phyloP scores from a whole-genome alignment of 2,797 vertebrate species.

The Phalanger gymnotis region DNA sequence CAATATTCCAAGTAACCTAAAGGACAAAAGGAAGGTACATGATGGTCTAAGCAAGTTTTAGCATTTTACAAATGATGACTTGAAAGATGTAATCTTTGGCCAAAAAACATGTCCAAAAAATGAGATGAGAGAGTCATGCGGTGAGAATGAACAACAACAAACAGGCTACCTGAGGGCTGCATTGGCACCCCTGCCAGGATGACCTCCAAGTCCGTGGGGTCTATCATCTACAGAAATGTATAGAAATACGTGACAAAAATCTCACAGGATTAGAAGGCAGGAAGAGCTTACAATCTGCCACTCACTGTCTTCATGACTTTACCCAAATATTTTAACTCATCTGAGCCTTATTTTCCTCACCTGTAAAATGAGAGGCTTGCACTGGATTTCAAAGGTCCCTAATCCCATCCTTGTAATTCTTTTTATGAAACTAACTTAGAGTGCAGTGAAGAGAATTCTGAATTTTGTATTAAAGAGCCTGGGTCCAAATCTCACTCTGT shows the following conservation, averaged over 20 bases:
- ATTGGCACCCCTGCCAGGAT: neutral
- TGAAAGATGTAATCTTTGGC: neutral
- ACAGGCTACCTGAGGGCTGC: neutral
- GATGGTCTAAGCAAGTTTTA: neutral
- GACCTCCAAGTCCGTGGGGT: neutral
- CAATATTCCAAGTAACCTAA: neutral
- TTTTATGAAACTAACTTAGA: neutral
- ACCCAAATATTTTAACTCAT: neutral
- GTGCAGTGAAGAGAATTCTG: neutral
- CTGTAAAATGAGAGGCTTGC: neutral
- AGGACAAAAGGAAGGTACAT: neutral
- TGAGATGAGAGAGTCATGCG: neutral
- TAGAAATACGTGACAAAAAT: neutral
- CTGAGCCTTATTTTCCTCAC: neutral
- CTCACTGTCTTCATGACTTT: neutral
- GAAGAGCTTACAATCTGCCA: neutral
- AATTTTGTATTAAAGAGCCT: neutral
- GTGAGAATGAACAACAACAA: neutral
- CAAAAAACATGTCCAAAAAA: neutral
- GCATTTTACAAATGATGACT: neutral
- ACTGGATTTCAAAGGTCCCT: neutral
- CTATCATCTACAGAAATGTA: neutral
- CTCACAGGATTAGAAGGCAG: neutral
- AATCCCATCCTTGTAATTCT: neutral
- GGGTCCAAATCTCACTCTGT: neutral